These are phyloP conservation scores for Leptopilina boulardi DNA, from an alignment of 1,140 invertebrate species.

Conservation along the genomic window DNA sequence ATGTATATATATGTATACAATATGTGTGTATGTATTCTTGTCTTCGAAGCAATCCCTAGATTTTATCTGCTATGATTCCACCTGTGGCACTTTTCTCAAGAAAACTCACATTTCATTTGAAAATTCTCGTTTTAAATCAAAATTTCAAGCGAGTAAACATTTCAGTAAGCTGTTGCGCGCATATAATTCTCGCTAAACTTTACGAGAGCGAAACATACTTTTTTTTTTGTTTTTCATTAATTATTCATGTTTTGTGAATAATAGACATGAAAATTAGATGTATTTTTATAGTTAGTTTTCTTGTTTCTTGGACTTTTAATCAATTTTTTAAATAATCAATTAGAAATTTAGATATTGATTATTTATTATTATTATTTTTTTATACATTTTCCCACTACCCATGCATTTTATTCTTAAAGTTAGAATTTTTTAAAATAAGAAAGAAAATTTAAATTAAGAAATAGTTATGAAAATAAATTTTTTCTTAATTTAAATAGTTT, in stretches of 20 bases:
- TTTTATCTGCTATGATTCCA: conserved; percentile 6
- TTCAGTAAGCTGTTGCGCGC: neutral
- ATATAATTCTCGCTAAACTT: neutral
- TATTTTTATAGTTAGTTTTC: no score
- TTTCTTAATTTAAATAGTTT: no score
- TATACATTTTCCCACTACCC: no score
- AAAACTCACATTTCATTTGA: neutral
- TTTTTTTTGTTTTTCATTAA: neutral
- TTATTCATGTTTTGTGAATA: neutral
- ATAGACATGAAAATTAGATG: neutral
- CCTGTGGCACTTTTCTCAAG: neutral
- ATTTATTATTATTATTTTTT: no score
- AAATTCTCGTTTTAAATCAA: neutral
- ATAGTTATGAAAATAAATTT: no score
- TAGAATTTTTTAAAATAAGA: no score
- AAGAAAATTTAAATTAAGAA: no score
- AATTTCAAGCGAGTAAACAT: neutral
- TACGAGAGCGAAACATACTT: neutral
- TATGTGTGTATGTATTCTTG: conserved; percentile 1
- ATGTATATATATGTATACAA: neutral
- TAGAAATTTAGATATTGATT: no score
- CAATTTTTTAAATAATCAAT: no score
- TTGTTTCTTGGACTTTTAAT: no score
- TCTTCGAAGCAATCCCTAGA: conserved; percentile 12
- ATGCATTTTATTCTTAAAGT: no score